Percentiles rank a stretch among this genome's conserved stretches.
Evolutionary conservation across 2,113 vertebrate species (phyloP).

Genomic region (Malurus cyaneus): DNA sequence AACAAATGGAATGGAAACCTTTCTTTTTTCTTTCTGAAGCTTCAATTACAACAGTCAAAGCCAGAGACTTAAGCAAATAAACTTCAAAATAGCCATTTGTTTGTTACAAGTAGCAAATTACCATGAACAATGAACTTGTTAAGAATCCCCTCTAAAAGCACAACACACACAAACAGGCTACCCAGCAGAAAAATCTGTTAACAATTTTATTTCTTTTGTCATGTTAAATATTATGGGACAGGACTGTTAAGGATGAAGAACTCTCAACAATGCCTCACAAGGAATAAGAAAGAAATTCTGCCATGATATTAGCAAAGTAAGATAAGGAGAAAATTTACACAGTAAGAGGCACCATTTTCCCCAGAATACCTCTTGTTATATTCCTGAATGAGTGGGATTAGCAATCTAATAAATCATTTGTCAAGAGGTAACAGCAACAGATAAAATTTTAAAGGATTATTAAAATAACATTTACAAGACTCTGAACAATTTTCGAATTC

Average conservation of each 20-base stretch:
- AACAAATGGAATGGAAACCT: conserved; percentile 27
- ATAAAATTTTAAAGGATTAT: conserved; percentile 94
- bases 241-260: conserved; percentile 88
- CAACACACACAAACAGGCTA: conserved; percentile 78
- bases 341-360: conserved; percentile 89
- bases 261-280: conserved; percentile 90
- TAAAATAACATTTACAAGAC: conserved; percentile 99
- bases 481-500: conserved; percentile 88
- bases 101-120: conserved; percentile 61
- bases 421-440: conserved; percentile 89
- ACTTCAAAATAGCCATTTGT: conserved; percentile 50
- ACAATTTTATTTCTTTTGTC: conserved; percentile 87
- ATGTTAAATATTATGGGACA: conserved; percentile 93
- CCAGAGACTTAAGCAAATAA: conserved; percentile 51
- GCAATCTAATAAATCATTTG: conserved; percentile 86
- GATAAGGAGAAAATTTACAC: conserved; percentile 89
- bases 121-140: conserved; percentile 43
- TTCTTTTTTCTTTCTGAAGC: neutral
- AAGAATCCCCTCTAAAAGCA: conserved; percentile 65
- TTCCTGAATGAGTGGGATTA: conserved; percentile 88
- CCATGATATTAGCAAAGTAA: conserved; percentile 86
- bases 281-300: conserved; percentile 86
- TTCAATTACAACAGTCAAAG: conserved; percentile 66
- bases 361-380: conserved; percentile 85
- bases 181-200: conserved; percentile 81